These are phyloP conservation scores for Puffinus mauretanicus DNA, from an alignment of 2,113 vertebrate species.

Conservation along the genomic window DNA sequence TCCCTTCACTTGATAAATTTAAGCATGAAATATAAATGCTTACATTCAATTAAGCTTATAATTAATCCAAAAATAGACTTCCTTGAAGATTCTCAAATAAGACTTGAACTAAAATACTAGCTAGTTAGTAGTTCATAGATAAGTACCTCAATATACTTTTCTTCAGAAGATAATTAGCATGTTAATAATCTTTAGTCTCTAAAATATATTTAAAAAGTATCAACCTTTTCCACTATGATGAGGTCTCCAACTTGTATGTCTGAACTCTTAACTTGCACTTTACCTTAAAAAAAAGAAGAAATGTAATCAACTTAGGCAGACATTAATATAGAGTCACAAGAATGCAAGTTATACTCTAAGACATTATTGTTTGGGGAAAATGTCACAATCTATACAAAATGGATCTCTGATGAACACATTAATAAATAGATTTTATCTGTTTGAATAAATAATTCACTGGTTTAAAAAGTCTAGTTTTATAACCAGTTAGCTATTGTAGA, in stretches of 20 bases:
- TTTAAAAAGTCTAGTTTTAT: neutral
- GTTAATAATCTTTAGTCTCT: constrained; percentile 29
- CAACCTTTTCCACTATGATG: constrained; percentile 98
- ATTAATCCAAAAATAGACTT: neutral
- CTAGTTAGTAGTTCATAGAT: constrained; percentile 37
- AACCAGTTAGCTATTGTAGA: neutral
- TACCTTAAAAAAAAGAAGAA: constrained; percentile 81
- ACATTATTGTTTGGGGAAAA: neutral
- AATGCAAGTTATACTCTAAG: neutral
- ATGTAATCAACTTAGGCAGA: constrained; percentile 57
- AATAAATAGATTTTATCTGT: neutral
- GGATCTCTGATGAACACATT: neutral
- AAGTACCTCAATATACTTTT: constrained; percentile 8
- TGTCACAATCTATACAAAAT: neutral
- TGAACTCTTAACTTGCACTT: constrained; percentile 96
- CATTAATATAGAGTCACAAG: neutral
- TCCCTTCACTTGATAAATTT: neutral
- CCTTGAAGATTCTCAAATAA: neutral
- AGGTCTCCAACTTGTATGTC: constrained; percentile 99
- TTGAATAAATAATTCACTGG: neutral
- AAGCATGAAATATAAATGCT: neutral
- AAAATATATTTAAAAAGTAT: constrained; percentile 66
- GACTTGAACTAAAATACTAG: neutral
- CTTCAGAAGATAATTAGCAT: constrained; percentile 34
- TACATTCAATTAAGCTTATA: neutral